Conservation (phyloP, 2,888 invertebrate species). For the Merodon equestris region DNA sequence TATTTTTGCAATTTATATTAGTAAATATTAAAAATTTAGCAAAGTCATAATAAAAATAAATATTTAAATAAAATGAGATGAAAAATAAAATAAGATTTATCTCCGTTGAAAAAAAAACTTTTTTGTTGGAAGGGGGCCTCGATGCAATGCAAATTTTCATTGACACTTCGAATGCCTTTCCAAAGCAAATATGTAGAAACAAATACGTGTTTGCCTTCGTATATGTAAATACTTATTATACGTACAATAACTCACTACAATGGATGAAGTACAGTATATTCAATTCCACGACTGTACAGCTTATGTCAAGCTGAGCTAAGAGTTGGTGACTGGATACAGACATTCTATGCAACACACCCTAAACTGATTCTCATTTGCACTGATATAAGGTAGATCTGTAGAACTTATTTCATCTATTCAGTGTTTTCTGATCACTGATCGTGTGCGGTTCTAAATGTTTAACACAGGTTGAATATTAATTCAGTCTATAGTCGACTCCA, state of each 20-base stretch:
- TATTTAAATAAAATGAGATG: too few species aligned
- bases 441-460: slow-evolving; percentile 35
- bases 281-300: slow-evolving; percentile 25
- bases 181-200: slow-evolving; percentile 19
- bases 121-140: slow-evolving; percentile 27
- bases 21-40: too few species aligned
- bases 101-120: neutral
- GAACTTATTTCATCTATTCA: slow-evolving; percentile 27
- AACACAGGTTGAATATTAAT: too few species aligned
- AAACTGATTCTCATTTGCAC: slow-evolving; percentile 17
- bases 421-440: slow-evolving; percentile 58
- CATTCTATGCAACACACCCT: slow-evolving; percentile 31
- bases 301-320: slow-evolving; percentile 33
- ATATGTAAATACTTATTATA: slow-evolving; percentile 4
- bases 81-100: too few species aligned
- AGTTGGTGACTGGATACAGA: slow-evolving; percentile 3
- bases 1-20: too few species aligned
- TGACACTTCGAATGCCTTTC: slow-evolving; percentile 51
- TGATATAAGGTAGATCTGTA: slow-evolving; percentile 47
- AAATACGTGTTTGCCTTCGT: neutral
- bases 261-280: slow-evolving; percentile 27
- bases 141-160: slow-evolving; percentile 53
- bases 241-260: neutral
- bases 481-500: too few species aligned
- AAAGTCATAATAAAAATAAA: too few species aligned